These are phyloP conservation scores for Vultur gryphus DNA, from an alignment of 2,797 vertebrate species.

Conservation along the genomic window DNA sequence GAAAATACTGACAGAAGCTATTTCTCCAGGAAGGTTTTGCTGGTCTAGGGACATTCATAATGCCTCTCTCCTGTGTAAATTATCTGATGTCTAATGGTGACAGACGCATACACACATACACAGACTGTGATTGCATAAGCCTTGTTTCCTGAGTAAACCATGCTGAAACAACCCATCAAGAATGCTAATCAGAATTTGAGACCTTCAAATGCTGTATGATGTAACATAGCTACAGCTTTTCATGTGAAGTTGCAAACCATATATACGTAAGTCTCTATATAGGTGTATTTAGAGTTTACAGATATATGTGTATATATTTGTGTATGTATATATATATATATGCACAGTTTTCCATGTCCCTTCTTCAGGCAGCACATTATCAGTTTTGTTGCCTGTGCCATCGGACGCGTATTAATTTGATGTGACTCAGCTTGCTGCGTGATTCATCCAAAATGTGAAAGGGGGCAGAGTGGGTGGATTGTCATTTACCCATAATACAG, in stretches of 20 bases:
- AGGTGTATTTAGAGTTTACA: background rate
- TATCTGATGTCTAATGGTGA: conserved; percentile 63
- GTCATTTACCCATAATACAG: background rate
- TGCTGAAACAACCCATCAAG: conserved; percentile 54
- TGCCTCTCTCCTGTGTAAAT: conserved; percentile 53
- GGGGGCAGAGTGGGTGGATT: background rate
- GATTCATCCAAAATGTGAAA: background rate
- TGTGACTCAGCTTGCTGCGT: background rate
- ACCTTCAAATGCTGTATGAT: background rate
- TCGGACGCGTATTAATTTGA: background rate
- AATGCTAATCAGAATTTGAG: conserved; percentile 53
- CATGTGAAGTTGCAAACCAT: background rate
- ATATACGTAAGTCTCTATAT: background rate
- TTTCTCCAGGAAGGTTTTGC: conserved; percentile 24
- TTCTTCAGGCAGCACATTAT: background rate
- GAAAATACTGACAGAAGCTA: conserved; percentile 12
- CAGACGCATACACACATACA: conserved; percentile 58
- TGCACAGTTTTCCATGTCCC: background rate
- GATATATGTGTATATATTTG: background rate
- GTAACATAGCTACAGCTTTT: background rate
- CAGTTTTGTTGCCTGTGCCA: background rate
- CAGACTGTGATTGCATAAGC: conserved; percentile 66
- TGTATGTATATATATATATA: background rate
- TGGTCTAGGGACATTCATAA: conserved; percentile 45
- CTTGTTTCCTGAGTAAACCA: conserved; percentile 49